A percentile compares a stretch with the other conserved stretches of the same genome.
These are phyloP conservation scores for Hylaea fasciaria DNA, from an alignment of 2,888 invertebrate genomes.

Conservation along the genomic window DNA sequence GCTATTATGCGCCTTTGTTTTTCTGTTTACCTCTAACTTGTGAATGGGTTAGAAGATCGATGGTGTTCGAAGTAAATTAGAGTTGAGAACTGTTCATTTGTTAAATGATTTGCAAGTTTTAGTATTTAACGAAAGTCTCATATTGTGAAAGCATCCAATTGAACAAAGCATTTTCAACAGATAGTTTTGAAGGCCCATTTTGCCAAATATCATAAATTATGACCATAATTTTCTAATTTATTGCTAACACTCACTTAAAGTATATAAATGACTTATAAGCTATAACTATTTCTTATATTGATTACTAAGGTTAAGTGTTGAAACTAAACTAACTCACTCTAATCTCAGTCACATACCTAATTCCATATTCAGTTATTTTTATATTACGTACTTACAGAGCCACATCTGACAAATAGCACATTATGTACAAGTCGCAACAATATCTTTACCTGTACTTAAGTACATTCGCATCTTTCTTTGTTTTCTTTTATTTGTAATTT, in stretches of 20 bases:
- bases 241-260: neutral
- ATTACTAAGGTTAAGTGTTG: no score
- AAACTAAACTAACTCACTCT: no score
- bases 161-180: neutral
- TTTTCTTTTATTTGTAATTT: constrained; percentile 6
- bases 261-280: no score
- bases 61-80: constrained; percentile 35
- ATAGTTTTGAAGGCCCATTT: neutral
- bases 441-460: neutral
- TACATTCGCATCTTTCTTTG: neutral
- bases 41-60: constrained; percentile 43
- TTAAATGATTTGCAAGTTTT: constrained; percentile 11
- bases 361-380: no score
- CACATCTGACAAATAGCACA: neutral
- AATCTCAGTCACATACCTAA: no score
- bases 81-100: constrained; percentile 22
- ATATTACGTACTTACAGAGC: neutral
- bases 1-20: constrained; percentile 70
- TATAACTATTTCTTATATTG: no score
- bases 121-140: neutral
- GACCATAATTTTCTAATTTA: neutral
- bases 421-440: neutral
- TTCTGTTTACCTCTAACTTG: constrained; percentile 46
- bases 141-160: neutral
- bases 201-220: neutral